phyloP scores from a whole-genome alignment of 2,888 invertebrate genomes.

The Parascotia fuliginaria region DNA sequence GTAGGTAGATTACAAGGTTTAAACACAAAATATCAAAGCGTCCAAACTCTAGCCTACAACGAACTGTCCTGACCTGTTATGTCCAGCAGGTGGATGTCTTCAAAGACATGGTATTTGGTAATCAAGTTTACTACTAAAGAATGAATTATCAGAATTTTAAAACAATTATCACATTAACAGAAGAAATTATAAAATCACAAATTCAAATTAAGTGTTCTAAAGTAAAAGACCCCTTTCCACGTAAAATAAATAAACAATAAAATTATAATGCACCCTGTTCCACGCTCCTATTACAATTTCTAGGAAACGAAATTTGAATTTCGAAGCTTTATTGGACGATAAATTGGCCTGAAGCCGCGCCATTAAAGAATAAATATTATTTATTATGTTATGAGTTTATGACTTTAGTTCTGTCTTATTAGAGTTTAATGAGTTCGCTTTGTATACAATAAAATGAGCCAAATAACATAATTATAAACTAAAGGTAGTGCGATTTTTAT shows the following conservation, averaged over 20 bases:
- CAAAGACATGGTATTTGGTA: no score
- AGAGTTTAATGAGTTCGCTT: constrained; percentile 39
- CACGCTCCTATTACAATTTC: constrained; percentile 59
- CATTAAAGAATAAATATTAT: constrained; percentile 55
- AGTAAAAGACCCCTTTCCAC: constrained; percentile 43
- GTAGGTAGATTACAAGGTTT: no score
- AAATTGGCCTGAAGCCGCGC: constrained; percentile 51
- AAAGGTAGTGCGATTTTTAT: background rate
- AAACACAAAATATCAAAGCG: no score
- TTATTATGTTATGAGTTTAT: constrained; percentile 57
- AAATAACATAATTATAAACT: no score
- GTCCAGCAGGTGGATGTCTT: no score
- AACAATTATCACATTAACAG: constrained; percentile 28
- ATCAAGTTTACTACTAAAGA: no score
- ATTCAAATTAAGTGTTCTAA: constrained; percentile 1
- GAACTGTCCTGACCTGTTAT: no score
- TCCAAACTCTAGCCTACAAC: no score
- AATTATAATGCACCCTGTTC: constrained; percentile 42
- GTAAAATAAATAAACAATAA: constrained; percentile 59
- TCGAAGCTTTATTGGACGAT: constrained; percentile 57
- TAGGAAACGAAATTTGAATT: constrained; percentile 60
- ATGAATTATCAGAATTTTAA: background rate
- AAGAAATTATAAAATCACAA: no score
- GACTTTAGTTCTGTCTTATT: constrained; percentile 48
- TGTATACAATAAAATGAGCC: no score